Evolutionary conservation across 2,113 vertebrate species (phyloP).

Genomic region (human): GRCh38 chr3:151149501-151150000

Average conservation of each 20-base stretch:
- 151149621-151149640: not conserved
- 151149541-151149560: not conserved
- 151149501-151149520: not conserved
- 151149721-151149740: not conserved
- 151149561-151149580: not conserved
- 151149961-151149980: not conserved
- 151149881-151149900: not conserved
- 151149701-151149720: not conserved
- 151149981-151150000: not conserved
- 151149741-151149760: not conserved
- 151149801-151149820: not conserved
- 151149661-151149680: not conserved
- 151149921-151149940: not conserved
- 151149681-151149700: not conserved
- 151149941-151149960: not conserved
- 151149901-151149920: not conserved
- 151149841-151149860: not conserved
- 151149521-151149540: not conserved
- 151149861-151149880: not conserved
- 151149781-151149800: not conserved
- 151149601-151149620: not conserved
- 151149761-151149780: not conserved
- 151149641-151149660: not conserved
- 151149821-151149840: not conserved
- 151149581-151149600: not conserved